phyloP scores from a whole-genome alignment of 2,113 vertebrate genomes.

The Dromaius novaehollandiae region DNA sequence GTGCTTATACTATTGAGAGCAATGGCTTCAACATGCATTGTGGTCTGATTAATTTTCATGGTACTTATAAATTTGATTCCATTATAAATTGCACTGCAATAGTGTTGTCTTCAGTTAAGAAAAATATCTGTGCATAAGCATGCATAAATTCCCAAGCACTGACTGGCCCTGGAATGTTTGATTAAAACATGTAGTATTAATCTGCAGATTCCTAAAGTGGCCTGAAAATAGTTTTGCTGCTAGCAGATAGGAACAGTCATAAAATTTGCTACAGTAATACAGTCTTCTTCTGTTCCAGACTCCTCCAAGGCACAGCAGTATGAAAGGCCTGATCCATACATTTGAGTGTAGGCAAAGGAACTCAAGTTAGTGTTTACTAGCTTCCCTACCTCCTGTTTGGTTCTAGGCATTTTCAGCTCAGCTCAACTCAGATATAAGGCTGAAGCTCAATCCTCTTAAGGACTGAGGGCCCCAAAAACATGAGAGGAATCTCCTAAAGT shows the following conservation, averaged over 20 bases:
- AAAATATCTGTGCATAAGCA: neutral
- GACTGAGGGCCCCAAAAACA: neutral
- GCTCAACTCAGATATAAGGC: neutral
- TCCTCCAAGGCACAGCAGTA: neutral
- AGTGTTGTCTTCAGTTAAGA: neutral
- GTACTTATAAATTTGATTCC: conserved; percentile 11
- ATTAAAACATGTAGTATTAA: neutral
- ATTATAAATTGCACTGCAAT: neutral
- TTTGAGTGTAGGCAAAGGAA: neutral
- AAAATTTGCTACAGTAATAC: neutral
- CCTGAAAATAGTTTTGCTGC: neutral
- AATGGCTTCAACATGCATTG: neutral
- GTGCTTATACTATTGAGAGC: neutral
- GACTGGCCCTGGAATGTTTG: neutral
- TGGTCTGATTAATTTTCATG: neutral
- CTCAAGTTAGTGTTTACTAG: neutral
- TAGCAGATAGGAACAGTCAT: neutral
- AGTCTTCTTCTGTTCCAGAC: neutral
- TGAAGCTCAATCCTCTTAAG: neutral
- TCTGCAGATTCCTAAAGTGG: neutral
- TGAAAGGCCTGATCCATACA: neutral
- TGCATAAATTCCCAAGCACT: neutral
- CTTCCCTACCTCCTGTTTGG: neutral
- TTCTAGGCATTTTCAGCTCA: neutral
- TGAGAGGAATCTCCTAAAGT: neutral